These are phyloP conservation scores for Cryptus viduatorius DNA, from an alignment of 2,888 invertebrate species.

Conservation along the genomic window DNA sequence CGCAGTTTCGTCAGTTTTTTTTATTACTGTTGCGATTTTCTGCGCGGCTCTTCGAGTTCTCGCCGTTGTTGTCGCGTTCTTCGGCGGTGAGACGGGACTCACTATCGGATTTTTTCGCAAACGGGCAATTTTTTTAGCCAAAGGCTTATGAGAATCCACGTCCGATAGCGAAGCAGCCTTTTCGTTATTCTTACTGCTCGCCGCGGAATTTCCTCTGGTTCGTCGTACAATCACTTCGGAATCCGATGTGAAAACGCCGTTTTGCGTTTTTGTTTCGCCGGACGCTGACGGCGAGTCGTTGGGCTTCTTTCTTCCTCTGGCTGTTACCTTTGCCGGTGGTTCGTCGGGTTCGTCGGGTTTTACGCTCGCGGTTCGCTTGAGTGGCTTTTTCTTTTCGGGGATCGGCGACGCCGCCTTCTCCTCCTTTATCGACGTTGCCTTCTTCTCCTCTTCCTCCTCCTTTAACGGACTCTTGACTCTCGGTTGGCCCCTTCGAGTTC, in stretches of 20 bases:
- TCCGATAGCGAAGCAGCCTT: conserved; percentile 27
- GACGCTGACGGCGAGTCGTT: neutral
- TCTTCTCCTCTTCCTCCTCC: neutral
- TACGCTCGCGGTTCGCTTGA: conserved; percentile 9
- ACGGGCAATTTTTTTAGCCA: neutral
- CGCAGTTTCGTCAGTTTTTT: neutral
- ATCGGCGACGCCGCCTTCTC: neutral
- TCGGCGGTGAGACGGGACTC: neutral
- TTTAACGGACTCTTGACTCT: neutral
- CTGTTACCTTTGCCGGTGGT: conserved; percentile 16
- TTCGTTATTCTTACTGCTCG: neutral
- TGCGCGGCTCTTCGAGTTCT: conserved; percentile 5
- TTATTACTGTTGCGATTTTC: neutral
- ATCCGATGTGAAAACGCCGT: conserved; percentile 29
- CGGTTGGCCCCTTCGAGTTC: neutral
- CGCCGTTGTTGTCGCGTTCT: neutral
- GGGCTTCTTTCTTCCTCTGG: neutral
- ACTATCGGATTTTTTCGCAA: neutral
- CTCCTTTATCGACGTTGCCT: neutral
- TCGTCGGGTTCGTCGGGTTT: conserved; percentile 19
- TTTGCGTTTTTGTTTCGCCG: conserved; percentile 21
- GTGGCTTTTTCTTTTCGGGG: conserved; percentile 12
- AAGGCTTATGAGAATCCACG: neutral
- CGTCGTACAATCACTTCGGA: conserved; percentile 15
- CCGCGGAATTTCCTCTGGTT: neutral